Evolutionary conservation across 2,888 invertebrate species (phyloP).

Genomic region (Cryptosula pallasiana): DNA sequence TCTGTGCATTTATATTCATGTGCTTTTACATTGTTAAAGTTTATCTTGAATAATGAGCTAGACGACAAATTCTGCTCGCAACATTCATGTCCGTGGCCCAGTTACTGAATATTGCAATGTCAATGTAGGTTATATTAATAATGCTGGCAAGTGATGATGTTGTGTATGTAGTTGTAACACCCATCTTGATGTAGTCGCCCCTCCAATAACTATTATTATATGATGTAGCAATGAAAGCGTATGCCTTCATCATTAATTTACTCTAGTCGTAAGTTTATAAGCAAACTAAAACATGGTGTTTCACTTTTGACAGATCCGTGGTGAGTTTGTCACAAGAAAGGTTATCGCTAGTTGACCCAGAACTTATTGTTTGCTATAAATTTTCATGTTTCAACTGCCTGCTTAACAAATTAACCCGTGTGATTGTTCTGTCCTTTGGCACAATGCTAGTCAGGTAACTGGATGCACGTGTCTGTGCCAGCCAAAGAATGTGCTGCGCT

Average conservation of each 20-base stretch:
- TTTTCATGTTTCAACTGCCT: constrained; percentile 24
- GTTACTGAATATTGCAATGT: no score
- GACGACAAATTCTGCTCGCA: no score
- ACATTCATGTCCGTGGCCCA: no score
- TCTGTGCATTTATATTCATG: no score
- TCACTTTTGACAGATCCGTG: constrained; percentile 25
- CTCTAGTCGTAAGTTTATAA: background rate
- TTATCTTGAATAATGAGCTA: no score
- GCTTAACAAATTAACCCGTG: constrained; percentile 24
- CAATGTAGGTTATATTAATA: no score
- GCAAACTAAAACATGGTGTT: constrained; percentile 21
- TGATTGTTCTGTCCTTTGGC: constrained; percentile 15
- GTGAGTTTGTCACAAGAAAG: constrained; percentile 25
- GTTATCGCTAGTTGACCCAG: constrained; percentile 24
- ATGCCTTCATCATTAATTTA: no score
- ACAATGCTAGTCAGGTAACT: constrained; percentile 19
- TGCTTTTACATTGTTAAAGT: no score
- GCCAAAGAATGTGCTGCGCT: background rate
- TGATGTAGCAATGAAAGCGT: background rate
- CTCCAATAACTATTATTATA: no score
- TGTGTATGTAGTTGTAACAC: no score
- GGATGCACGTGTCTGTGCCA: background rate
- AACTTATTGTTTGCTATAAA: constrained; percentile 24
- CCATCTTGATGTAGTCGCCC: no score
- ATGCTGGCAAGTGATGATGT: no score